phyloP scores from a whole-genome alignment of 2,888 invertebrate genomes.

The Xestoiulus laeticollis region DNA sequence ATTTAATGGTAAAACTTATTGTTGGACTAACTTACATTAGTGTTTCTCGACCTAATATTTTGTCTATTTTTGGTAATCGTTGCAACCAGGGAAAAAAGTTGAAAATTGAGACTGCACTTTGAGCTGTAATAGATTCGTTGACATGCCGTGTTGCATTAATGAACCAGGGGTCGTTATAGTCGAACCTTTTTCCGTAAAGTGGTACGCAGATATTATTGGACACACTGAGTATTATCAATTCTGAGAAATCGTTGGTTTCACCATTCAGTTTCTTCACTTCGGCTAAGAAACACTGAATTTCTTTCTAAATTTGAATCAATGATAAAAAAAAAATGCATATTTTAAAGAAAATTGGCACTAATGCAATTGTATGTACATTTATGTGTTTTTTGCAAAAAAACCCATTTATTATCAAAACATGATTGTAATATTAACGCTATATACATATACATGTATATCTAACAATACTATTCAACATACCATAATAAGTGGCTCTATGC shows the following conservation, averaged over 20 bases:
- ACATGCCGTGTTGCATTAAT: not conserved
- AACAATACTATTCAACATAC: not conserved
- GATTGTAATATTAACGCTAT: too few species aligned
- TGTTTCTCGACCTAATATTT: not conserved
- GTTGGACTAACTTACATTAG: not conserved
- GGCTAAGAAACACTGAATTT: slow-evolving; percentile 48
- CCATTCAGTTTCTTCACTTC: slow-evolving; percentile 43
- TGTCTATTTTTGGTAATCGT: slow-evolving; percentile 3
- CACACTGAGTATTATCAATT: slow-evolving; percentile 15
- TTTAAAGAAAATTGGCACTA: too few species aligned
- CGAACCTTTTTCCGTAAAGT: slow-evolving; percentile 44
- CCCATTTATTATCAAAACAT: too few species aligned
- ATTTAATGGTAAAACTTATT: too few species aligned
- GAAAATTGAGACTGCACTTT: not conserved
- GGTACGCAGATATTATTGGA: slow-evolving; percentile 48
- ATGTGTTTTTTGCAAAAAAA: too few species aligned
- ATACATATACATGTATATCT: too few species aligned
- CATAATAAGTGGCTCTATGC: slow-evolving; percentile 44
- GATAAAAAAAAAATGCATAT: too few species aligned
- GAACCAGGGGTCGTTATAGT: slow-evolving; percentile 49
- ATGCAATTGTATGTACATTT: too few species aligned
- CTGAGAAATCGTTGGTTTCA: not conserved
- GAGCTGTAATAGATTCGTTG: not conserved
- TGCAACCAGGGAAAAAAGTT: slow-evolving; percentile 48
- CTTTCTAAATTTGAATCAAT: not conserved